Evolutionary conservation across 1,140 invertebrate genomes (phyloP).

Genomic region (Drosophila sechellia): DNA sequence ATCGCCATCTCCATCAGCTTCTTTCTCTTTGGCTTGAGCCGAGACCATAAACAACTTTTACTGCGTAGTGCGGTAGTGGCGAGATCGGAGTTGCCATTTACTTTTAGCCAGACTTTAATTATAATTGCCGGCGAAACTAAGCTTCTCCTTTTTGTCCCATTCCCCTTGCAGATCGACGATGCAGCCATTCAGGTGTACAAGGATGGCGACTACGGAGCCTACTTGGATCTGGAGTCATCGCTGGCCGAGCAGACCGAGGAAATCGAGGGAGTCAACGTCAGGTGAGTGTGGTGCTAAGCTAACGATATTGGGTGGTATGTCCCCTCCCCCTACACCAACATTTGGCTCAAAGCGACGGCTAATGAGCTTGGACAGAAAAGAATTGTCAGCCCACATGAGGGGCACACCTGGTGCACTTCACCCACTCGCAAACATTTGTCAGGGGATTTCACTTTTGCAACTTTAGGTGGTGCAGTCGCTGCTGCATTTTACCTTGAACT

Average conservation of each 20-base stretch:
- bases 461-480: background rate
- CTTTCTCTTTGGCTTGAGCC: constrained; percentile 50
- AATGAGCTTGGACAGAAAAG: constrained; percentile 50
- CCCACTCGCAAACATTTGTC: constrained; percentile 24
- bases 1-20: constrained; percentile 42
- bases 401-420: constrained; percentile 38
- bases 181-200: constrained; percentile 97
- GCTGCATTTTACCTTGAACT: constrained; percentile 63
- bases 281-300: constrained; percentile 89
- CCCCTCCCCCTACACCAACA: constrained; percentile 10
- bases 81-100: constrained; percentile 48
- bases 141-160: constrained; percentile 17
- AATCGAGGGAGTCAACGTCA: constrained; percentile 96
- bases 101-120: constrained; percentile 73
- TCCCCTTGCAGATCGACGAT: constrained; percentile 94
- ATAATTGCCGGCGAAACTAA: constrained; percentile 66
- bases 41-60: constrained; percentile 79
- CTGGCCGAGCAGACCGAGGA: constrained; percentile 98
- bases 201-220: constrained; percentile 98
- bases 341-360: constrained; percentile 24
- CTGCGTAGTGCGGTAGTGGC: constrained; percentile 76
- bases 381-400: constrained; percentile 38
- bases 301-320: constrained; percentile 8
- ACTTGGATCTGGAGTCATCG: constrained; percentile 97
- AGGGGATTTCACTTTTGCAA: constrained; percentile 51